These are phyloP conservation scores for Saturnia pavonia DNA, from an alignment of 2,888 invertebrate species.

Conservation along the genomic window DNA sequence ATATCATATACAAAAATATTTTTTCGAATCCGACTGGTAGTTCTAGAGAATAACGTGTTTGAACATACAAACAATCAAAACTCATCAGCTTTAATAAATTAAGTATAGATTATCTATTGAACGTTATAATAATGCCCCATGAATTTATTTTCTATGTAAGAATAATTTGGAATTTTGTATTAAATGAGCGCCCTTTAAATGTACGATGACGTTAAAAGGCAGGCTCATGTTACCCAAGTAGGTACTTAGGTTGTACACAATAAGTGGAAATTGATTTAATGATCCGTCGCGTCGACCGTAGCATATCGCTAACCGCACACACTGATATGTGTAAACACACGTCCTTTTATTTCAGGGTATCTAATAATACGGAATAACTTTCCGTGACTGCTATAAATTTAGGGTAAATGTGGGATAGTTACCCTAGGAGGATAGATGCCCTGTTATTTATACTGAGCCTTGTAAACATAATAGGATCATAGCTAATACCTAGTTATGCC, in stretches of 20 bases:
- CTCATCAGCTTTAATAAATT: no score
- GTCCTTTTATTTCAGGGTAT: conserved; percentile 1
- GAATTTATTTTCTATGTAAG: neutral
- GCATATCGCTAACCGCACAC: conserved; percentile 23
- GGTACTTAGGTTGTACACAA: conserved; percentile 1
- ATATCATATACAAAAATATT: no score
- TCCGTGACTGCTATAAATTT: neutral
- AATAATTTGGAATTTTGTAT: neutral
- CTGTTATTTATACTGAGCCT: no score
- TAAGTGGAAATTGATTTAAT: conserved; percentile 37
- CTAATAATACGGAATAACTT: conserved; percentile 1
- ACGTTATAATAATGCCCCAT: neutral
- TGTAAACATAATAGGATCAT: no score
- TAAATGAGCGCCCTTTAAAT: neutral
- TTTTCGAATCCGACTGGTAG: no score
- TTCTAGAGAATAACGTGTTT: no score
- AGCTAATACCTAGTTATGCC: no score
- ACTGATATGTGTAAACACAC: conserved; percentile 11
- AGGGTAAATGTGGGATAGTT: no score
- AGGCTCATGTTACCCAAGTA: conserved; percentile 11
- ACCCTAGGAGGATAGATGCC: no score
- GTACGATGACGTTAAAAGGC: neutral
- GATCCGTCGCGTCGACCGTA: conserved; percentile 32
- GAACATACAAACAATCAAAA: no score
- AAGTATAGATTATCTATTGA: no score